Percentiles rank a stretch among this genome's conserved stretches.
These are phyloP conservation scores for Penaeus vannamei DNA, from an alignment of 1,140 invertebrate species.

Conservation along the genomic window DNA sequence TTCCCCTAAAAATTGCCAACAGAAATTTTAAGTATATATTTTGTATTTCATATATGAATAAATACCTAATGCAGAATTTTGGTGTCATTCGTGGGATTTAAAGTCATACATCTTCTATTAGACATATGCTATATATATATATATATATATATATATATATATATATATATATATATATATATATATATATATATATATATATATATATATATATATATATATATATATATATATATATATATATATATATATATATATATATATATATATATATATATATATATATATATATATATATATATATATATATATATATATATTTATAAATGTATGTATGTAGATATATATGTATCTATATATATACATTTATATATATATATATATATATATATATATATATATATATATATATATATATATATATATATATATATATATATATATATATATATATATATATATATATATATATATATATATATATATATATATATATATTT, in stretches of 20 bases:
- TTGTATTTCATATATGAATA: too few relatives aligned
- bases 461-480: too few relatives aligned
- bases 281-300: background rate
- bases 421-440: background rate
- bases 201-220: slow-evolving; percentile 28
- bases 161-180: slow-evolving; percentile 9
- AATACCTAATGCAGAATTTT: too few relatives aligned
- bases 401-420: background rate
- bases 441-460: background rate
- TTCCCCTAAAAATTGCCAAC: too few relatives aligned
- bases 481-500: too few relatives aligned
- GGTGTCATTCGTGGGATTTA: too few relatives aligned
- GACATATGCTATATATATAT: too few relatives aligned
- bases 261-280: background rate
- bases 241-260: slow-evolving; percentile 6
- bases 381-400: background rate
- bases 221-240: slow-evolving; percentile 28
- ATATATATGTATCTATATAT: background rate
- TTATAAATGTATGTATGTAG: background rate
- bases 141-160: slow-evolving; percentile 28
- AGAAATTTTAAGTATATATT: too few relatives aligned
- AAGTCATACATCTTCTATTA: too few relatives aligned
- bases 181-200: slow-evolving; percentile 28
- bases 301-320: background rate
- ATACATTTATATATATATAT: too few relatives aligned